These are phyloP conservation scores for Lasioglossum lativentre DNA, from an alignment of 2,888 invertebrate species.

Conservation along the genomic window DNA sequence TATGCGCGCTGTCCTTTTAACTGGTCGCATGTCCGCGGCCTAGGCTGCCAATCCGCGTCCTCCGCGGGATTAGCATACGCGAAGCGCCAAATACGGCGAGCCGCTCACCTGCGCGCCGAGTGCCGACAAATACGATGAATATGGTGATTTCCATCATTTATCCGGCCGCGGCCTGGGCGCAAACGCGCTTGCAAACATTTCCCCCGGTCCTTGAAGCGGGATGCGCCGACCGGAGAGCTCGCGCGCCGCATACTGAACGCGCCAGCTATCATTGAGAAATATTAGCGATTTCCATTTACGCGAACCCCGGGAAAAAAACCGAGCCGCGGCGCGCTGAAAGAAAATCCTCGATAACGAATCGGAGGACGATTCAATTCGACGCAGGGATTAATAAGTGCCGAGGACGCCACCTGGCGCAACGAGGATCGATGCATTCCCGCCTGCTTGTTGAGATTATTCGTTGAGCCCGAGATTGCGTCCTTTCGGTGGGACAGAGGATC, in stretches of 20 bases:
- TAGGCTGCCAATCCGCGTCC: slow-evolving; percentile 61
- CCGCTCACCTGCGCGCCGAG: slow-evolving; percentile 68
- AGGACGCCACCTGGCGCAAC: not conserved
- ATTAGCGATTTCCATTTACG: slow-evolving; percentile 52
- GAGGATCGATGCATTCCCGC: not conserved
- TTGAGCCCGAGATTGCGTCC: not conserved
- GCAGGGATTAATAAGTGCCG: slow-evolving; percentile 18
- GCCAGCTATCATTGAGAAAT: slow-evolving; percentile 47
- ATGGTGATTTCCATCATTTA: slow-evolving; percentile 82
- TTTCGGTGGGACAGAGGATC: not conserved
- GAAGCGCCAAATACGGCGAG: slow-evolving; percentile 79
- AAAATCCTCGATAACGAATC: slow-evolving; percentile 19
- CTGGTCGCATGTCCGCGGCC: slow-evolving; percentile 22
- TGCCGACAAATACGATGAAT: slow-evolving; percentile 79
- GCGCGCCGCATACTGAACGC: slow-evolving; percentile 46
- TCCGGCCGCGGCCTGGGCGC: slow-evolving; percentile 72
- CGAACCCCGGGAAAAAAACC: not conserved
- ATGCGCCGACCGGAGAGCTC: slow-evolving; percentile 57
- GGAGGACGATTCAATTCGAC: slow-evolving; percentile 11
- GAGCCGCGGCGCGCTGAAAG: not conserved
- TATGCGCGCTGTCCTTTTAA: slow-evolving; percentile 56
- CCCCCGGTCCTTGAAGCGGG: slow-evolving; percentile 75
- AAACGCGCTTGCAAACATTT: slow-evolving; percentile 45
- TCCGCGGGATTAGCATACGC: slow-evolving; percentile 72
- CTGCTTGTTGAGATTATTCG: not conserved